These are phyloP conservation scores for Drosophila yakuba DNA, from an alignment of 1,140 invertebrate genomes.

Conservation along the genomic window DNA sequence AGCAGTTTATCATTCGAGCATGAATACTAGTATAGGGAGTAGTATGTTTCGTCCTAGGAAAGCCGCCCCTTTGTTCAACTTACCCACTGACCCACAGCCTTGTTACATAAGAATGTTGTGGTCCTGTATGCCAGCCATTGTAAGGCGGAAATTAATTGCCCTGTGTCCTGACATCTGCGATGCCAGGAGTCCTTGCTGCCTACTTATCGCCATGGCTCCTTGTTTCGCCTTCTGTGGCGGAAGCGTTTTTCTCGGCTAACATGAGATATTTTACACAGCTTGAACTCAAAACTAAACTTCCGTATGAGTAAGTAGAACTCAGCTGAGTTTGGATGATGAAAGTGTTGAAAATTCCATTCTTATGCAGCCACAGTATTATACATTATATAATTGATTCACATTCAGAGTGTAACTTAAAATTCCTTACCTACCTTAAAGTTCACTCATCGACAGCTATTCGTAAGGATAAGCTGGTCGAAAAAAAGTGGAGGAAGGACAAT, in stretches of 20 bases:
- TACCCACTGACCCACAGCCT: constrained; percentile 46
- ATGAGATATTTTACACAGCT: constrained; percentile 3
- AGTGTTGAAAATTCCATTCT: no score
- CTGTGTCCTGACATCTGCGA: constrained; percentile 61
- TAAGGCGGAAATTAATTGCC: constrained; percentile 78
- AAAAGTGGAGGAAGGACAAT: background rate
- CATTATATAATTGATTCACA: no score
- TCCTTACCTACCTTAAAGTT: constrained; percentile 2
- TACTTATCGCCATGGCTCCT: constrained; percentile 23
- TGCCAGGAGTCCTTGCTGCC: constrained; percentile 22
- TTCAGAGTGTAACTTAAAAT: no score
- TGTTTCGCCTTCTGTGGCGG: constrained; percentile 70
- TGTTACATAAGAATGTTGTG: constrained; percentile 40
- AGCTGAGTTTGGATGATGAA: background rate
- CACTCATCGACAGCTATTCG: constrained; percentile 18
- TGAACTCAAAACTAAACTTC: background rate
- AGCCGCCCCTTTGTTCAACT: constrained; percentile 16
- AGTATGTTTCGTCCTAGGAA: constrained; percentile 1
- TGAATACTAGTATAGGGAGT: constrained; percentile 3
- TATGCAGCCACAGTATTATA: no score
- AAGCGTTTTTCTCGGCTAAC: constrained; percentile 44
- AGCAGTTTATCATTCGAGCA: constrained; percentile 38
- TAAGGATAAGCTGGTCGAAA: constrained; percentile 10
- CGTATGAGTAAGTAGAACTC: background rate
- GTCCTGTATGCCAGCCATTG: constrained; percentile 49